Percentiles rank a stretch among this genome's conserved stretches.
Evolutionary conservation across 2,888 invertebrate species (phyloP).

Genomic region (Drosophila imparisetae): DNA sequence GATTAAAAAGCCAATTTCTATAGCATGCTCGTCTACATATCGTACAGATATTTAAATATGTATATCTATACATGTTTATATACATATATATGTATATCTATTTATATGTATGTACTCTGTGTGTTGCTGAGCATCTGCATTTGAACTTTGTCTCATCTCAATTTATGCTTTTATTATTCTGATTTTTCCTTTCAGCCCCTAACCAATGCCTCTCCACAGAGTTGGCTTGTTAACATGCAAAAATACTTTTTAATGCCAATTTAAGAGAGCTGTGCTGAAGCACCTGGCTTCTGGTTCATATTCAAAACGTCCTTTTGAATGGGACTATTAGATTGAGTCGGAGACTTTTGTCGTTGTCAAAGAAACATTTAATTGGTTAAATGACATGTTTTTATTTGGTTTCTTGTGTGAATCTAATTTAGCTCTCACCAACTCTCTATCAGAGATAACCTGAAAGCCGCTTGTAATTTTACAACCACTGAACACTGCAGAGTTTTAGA

Average conservation of each 20-base stretch:
- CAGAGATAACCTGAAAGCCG: not conserved
- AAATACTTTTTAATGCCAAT: constrained; percentile 73
- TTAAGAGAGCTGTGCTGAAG: constrained; percentile 45
- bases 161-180: constrained; percentile 61
- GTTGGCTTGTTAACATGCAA: constrained; percentile 73
- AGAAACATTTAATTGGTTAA: not conserved
- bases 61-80: constrained; percentile 17
- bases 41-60: constrained; percentile 44
- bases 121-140: constrained; percentile 28
- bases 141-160: constrained; percentile 56
- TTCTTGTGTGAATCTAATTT: not conserved
- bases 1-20: constrained; percentile 75
- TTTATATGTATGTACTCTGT: constrained; percentile 12
- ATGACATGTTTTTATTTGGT: not conserved
- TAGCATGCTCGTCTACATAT: constrained; percentile 38
- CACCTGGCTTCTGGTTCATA: constrained; percentile 20
- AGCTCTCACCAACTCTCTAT: not conserved
- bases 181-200: constrained; percentile 11
- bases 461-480: not conserved
- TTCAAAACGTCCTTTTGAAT: constrained; percentile 3
- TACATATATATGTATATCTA: not conserved
- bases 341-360: not conserved
- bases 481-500: not conserved
- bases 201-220: not conserved
- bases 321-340: constrained; percentile 6